Percentiles rank a stretch among this genome's conserved stretches.
phyloP scores from a whole-genome alignment of 2,797 vertebrate genomes.

The Mus caroli region DNA sequence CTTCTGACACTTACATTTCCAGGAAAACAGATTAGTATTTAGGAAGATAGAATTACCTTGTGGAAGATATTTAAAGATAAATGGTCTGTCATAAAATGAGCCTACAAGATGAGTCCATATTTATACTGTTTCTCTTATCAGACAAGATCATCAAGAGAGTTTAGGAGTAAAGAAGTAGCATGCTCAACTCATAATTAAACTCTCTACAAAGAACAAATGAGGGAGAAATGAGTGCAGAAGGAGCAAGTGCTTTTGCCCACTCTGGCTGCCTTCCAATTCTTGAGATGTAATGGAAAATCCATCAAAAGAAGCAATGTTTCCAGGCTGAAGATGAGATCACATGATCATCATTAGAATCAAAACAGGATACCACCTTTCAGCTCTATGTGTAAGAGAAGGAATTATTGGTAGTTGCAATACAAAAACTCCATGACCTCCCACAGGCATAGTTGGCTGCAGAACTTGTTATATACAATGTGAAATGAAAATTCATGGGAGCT shows the following conservation, averaged over 20 bases:
- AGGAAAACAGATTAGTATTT: constrained; percentile 12
- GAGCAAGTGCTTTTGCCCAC: not conserved
- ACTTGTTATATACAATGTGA: not conserved
- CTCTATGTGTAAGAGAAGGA: not conserved
- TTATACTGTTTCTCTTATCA: not conserved
- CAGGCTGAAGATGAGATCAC: not conserved
- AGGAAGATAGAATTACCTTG: not conserved
- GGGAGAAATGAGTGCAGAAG: not conserved
- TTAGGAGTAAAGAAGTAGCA: not conserved
- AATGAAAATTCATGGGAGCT: not conserved
- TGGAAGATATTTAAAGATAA: constrained; percentile 13
- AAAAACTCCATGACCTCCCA: not conserved
- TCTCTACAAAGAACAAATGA: not conserved
- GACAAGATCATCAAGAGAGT: not conserved
- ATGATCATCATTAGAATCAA: not conserved
- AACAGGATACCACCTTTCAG: not conserved
- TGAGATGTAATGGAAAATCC: not conserved
- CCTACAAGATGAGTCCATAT: not conserved
- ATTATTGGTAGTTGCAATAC: not conserved
- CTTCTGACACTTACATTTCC: constrained; percentile 8
- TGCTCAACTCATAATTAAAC: not conserved
- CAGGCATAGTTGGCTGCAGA: not conserved
- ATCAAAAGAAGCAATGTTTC: not conserved
- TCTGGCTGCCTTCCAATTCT: not conserved
- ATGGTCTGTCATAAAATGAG: not conserved